Evolutionary conservation across 2,888 invertebrate species (phyloP), one percentile per base, ranked within the genome.

Genomic region (Heliconius aoede): DNA sequence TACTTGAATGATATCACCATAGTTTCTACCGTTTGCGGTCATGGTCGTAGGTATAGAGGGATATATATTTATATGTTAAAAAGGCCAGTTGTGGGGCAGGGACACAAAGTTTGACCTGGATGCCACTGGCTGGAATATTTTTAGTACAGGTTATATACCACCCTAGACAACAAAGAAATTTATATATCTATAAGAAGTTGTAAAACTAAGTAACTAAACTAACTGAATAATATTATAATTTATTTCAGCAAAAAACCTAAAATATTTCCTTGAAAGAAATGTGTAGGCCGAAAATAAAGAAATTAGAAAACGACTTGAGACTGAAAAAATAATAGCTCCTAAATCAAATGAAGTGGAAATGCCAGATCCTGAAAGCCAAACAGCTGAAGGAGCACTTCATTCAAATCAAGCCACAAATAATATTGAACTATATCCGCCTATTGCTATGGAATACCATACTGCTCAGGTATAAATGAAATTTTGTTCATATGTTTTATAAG

Each of bases 1-100:
- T 86, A 97, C 97, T 96, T 97, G 97, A 83, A 97, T 96, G 84
- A 97, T 95, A 88, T 97, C 97, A n/a, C 97, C 97, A 83, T 96
- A 96, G 85, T 95, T 95, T 51, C 95, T 96, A 74, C 97, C 97
- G 79, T 96, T 96, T 72, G 97, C 97, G 73, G 97, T 97, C n/a
- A n/a, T n/a, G n/a, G n/a, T n/a, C n/a, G n/a, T n/a, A n/a, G n/a
- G n/a, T n/a, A n/a, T n/a, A n/a, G n/a, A n/a, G n/a, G n/a, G n/a
- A n/a, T n/a, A n/a, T n/a, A n/a, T n/a, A n/a, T n/a, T n/a, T n/a
- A n/a, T n/a, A n/a, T n/a, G n/a, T n/a, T n/a, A n/a, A n/a, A n/a
- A n/a, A n/a, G n/a, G n/a, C n/a, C n/a, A n/a, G n/a, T n/a, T n/a
- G n/a, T n/a, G n/a, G n/a, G n/a, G n/a, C n/a, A n/a, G n/a, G n/a